Evolutionary conservation across 2,888 invertebrate species (phyloP), one percentile per base, ranked within the genome.

Genomic region (Phalera bucephala): DNA sequence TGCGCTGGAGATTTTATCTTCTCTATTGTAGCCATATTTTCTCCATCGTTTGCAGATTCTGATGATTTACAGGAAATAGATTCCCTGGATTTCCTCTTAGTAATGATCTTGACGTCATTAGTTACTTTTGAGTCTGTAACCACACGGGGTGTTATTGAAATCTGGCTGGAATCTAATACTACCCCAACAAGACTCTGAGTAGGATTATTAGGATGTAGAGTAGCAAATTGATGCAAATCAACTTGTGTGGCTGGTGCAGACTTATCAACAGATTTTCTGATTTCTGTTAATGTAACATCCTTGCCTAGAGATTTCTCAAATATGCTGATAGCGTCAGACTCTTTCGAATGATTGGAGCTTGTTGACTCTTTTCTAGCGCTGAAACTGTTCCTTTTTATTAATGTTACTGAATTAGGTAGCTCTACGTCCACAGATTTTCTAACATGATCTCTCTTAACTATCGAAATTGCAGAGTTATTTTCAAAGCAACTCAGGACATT

Each of bases 401-500:
- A 64, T 15, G 90, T 90, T 3, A 90, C 82, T 21, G 89, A 87
- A 52, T 89, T 85, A 9, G 90, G 83, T 22, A 83, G 62, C 38
- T 91, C 90, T n/a, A 90, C 68, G 36, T 90, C 90, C 27, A 88
- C 64, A 8, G 90, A 91, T 45, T 78, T 84, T 33, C 90, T 75
- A 2, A 79, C 80, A 48, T 85, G 85, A 60, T 90, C 90, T 52
- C 89, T 76, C 50, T 90, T 90, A 6, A 90, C 80, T 60, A 91
- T 88, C 35, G 91, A 90, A 52, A 91, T 90, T 17, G 90, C 89
- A 1, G 90, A 87, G 60, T 91, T 91, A 46, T 90, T 90, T 65
- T 90, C 90, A 49, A 90, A 90, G 52, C 89, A 89, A 53, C 88
- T 90, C 19, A 91, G 59, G 11, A 91, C 77, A 58, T 87, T 90